Evolutionary conservation across 2,797 vertebrate species (phyloP), one percentile per base, ranked within the genome.

Genomic region (Gymnocypris eckloni): DNA sequence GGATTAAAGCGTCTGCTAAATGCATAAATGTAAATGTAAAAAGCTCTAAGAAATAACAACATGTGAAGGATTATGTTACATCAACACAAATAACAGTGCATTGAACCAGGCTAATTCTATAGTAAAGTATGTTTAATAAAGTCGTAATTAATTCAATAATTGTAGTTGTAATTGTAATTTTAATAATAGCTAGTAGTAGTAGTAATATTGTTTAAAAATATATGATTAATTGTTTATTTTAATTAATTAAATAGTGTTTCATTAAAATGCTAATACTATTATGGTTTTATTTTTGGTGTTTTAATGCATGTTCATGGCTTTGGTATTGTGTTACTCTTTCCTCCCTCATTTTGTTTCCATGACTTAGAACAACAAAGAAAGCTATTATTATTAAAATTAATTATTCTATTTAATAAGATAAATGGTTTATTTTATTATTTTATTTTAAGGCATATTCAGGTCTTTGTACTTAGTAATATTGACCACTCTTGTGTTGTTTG

Each of bases 111-210:
- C 73, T 6, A 59, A 50, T 64, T 28, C 7, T 25, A 16, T 50
- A 50, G 56, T 67, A 52, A 76, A 86, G n/a, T 70, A 33, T 61
- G 67, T 77, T 72, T 61, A 25, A 48, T 73, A 50, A 70, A 20
- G n/a, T 10, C 9, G 2, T 76, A 5, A 54, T 41, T 59, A n/a
- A 33, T 33, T 33, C 3, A 2, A 33, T 33, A 33, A 33, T 33
- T 33, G 33, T 33, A 33, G 33, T 33, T 33, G 33, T 33, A 5
- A 54, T 33, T 33, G 33, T 33, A 5, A 54, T 41, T 59, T 15
- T 25, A 64, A 64, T 59, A 59, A 59, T 9, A n/a, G 22, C 22
- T n/a, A 59, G 12, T 61, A 15, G 9, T 86, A 43, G 1, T 33
- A 28, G 9, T 56, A n/a, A n/a, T 37, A 13, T 2, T 70, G 22